phyloP scores from a whole-genome alignment of 2,113 vertebrate genomes.

The Siniperca chuatsi region DNA sequence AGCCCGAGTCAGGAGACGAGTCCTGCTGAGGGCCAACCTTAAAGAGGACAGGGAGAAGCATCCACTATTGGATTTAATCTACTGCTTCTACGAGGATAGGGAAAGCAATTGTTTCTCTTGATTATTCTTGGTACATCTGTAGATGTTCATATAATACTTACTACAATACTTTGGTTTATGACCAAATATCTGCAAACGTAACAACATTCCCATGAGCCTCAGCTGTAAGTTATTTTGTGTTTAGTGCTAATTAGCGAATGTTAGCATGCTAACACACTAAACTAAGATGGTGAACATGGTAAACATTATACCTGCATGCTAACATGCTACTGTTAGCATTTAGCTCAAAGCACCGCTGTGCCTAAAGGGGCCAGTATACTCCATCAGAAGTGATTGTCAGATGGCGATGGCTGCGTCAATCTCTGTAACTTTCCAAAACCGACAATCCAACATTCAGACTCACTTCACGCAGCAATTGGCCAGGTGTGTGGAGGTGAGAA shows the following conservation, averaged over 20 bases:
- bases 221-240: too few species aligned
- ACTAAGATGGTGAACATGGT: not conserved
- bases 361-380: not conserved
- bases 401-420: not conserved
- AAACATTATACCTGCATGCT: not conserved
- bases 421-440: not conserved
- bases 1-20: slow-evolving; percentile 89
- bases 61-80: not conserved
- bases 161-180: too few species aligned
- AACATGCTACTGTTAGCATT: not conserved
- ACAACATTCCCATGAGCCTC: too few species aligned
- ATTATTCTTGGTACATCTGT: not conserved
- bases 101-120: not conserved
- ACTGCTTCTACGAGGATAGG: not conserved
- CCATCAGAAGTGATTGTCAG: too few species aligned
- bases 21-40: slow-evolving; percentile 91
- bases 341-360: too few species aligned
- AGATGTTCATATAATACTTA: not conserved
- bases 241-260: too few species aligned
- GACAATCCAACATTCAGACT: not conserved
- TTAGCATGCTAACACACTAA: too few species aligned
- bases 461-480: not conserved
- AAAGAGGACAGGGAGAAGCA: slow-evolving; percentile 18
- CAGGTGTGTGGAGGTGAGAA: not conserved
- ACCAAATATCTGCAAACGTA: not conserved